A percentile compares a stretch with the other conserved stretches of the same genome.
Conservation (phyloP, 2,113 vertebrate genomes). For the Tachuris rubrigastra region DNA sequence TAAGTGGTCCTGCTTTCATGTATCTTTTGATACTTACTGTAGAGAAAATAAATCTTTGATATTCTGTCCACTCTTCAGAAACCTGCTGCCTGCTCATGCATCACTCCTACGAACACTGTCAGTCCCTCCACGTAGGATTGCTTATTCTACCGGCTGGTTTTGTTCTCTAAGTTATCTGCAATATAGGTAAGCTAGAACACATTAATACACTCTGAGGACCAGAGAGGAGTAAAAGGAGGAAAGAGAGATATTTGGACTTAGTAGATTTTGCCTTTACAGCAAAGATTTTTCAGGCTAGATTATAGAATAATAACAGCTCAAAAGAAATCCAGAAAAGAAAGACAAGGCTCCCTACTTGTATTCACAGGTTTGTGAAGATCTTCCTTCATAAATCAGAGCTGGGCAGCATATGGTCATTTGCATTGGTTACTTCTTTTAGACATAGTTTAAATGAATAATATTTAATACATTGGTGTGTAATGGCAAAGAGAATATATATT, state of each 20-base stretch:
- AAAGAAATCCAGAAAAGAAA: background rate
- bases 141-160: background rate
- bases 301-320: background rate
- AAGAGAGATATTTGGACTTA: background rate
- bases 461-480: background rate
- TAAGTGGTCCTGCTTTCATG: background rate
- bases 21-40: background rate
- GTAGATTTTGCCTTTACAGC: background rate
- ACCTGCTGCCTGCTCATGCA: background rate
- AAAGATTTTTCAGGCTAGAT: background rate
- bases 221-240: background rate
- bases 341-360: accelerated
- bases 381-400: background rate
- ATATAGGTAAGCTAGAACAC: background rate
- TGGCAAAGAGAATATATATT: background rate
- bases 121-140: background rate
- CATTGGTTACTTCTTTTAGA: background rate
- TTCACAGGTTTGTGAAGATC: background rate
- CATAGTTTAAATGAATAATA: background rate
- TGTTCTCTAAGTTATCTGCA: background rate
- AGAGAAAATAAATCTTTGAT: background rate
- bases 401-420: accelerated
- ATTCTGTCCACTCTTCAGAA: background rate
- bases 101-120: background rate
- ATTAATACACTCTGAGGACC: background rate